Evolutionary conservation across 2,888 invertebrate genomes (phyloP).

Genomic region (Litoditis marina): DNA sequence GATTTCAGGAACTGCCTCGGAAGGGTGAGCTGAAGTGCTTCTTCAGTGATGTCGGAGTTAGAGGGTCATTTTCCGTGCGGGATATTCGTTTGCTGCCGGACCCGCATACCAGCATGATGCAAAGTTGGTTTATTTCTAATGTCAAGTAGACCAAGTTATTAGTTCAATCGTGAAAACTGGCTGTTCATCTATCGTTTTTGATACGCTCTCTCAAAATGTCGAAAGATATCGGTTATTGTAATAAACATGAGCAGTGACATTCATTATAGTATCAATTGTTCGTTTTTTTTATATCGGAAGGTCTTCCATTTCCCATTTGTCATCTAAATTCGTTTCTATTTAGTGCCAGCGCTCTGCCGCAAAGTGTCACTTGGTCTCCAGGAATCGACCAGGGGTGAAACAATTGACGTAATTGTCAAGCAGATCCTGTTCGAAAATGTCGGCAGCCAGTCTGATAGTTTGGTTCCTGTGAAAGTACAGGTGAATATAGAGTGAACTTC

Average conservation of each 20-base stretch:
- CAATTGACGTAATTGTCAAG: slow-evolving; percentile 10
- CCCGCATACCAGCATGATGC: slow-evolving; percentile 31
- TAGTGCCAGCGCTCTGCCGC: slow-evolving; percentile 15
- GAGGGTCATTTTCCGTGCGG: slow-evolving; percentile 33
- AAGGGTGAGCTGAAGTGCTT: slow-evolving; percentile 37
- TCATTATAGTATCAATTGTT: no score
- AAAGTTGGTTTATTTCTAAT: slow-evolving; percentile 21
- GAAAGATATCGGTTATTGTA: background rate
- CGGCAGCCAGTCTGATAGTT: no score
- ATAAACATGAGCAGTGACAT: no score
- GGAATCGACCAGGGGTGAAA: background rate
- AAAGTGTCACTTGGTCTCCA: slow-evolving; percentile 8
- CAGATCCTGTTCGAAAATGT: slow-evolving; percentile 18
- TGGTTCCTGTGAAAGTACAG: slow-evolving; percentile 17
- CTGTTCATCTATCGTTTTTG: background rate
- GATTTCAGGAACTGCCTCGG: slow-evolving; percentile 26
- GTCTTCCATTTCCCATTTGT: no score
- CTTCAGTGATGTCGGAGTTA: slow-evolving; percentile 43
- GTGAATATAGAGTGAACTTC: no score
- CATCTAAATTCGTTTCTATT: background rate
- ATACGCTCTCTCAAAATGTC: background rate
- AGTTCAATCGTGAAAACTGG: background rate
- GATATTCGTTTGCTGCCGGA: slow-evolving; percentile 33
- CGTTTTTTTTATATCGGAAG: no score
- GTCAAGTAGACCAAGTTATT: background rate